Percentiles rank a stretch among this genome's conserved stretches.
Conservation (phyloP, 2,888 invertebrate species). For the Calliopum simillimum region DNA sequence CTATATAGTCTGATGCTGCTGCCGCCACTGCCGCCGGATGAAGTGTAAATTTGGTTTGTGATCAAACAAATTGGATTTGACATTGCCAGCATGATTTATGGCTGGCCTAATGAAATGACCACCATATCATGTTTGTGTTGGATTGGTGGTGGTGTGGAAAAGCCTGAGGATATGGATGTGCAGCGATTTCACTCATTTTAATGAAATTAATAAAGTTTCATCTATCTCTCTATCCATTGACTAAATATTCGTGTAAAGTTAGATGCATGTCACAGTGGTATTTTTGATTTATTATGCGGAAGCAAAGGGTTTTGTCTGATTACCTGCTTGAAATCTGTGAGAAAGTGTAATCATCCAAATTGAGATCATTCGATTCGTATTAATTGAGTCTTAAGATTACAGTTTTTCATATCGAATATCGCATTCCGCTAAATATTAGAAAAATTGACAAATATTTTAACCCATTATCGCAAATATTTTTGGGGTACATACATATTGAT, state of each 20-base stretch:
- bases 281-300: slow-evolving; percentile 26
- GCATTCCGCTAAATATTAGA: too few relatives aligned
- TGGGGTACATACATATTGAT: too few relatives aligned
- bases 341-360: too few relatives aligned
- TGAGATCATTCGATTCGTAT: too few relatives aligned
- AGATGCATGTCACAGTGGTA: neutral
- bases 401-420: too few relatives aligned
- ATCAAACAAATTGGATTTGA: slow-evolving; percentile 48
- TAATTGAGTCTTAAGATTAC: too few relatives aligned
- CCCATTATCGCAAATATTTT: too few relatives aligned
- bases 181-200: slow-evolving; percentile 16
- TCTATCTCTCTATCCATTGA: too few relatives aligned
- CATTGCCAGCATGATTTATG: slow-evolving; percentile 37
- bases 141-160: slow-evolving; percentile 15
- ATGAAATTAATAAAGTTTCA: slow-evolving; percentile 17
- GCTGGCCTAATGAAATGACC: slow-evolving; percentile 17
- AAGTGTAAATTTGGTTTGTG: slow-evolving; percentile 47
- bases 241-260: slow-evolving; percentile 13
- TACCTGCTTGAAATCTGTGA: too few relatives aligned
- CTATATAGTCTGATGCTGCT: too few relatives aligned
- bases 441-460: too few relatives aligned
- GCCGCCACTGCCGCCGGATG: slow-evolving; percentile 4
- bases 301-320: neutral
- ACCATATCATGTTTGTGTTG: neutral
- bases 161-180: neutral